Evolutionary conservation across 1,140 invertebrate species (phyloP).

Genomic region (Heliconius nattereri): DNA sequence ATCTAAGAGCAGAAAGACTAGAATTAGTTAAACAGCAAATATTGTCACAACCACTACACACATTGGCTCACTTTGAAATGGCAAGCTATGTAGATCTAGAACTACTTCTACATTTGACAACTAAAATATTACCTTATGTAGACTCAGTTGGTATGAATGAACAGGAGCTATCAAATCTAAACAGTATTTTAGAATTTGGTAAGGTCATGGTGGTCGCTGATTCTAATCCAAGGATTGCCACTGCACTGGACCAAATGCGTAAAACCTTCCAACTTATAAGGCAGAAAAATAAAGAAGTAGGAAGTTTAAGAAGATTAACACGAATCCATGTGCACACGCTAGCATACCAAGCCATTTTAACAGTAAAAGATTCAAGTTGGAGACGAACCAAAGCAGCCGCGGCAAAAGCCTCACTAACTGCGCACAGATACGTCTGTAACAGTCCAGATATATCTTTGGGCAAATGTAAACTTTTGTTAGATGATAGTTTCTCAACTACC

Average conservation of each 20-base stretch:
- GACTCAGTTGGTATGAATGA: slow-evolving; percentile 97
- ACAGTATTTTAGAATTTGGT: slow-evolving; percentile 86
- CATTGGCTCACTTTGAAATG: slow-evolving; percentile 93
- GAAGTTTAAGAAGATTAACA: slow-evolving; percentile 83
- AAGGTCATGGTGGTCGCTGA: slow-evolving; percentile 89
- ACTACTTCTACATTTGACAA: slow-evolving; percentile 85
- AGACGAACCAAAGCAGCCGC: slow-evolving; percentile 90
- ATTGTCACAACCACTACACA: slow-evolving; percentile 81
- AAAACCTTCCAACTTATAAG: slow-evolving; percentile 85
- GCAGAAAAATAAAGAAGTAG: slow-evolving; percentile 69
- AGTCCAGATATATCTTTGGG: slow-evolving; percentile 86
- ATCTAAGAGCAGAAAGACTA: slow-evolving; percentile 84
- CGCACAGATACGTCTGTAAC: slow-evolving; percentile 93
- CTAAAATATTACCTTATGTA: slow-evolving; percentile 87
- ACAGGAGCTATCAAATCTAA: slow-evolving; percentile 91
- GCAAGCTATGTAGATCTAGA: slow-evolving; percentile 90
- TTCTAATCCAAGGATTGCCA: slow-evolving; percentile 90
- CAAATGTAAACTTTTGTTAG: slow-evolving; percentile 88
- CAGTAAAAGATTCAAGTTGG: slow-evolving; percentile 85
- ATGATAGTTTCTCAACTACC: slow-evolving; percentile 92
- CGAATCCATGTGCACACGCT: slow-evolving; percentile 93
- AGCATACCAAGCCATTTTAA: slow-evolving; percentile 93
- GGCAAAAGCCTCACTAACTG: slow-evolving; percentile 92
- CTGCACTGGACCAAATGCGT: slow-evolving; percentile 92
- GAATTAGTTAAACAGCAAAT: slow-evolving; percentile 86